A percentile compares a stretch with the other conserved stretches of the same genome.
phyloP scores from a whole-genome alignment of 2,888 invertebrate species.

The Mythimna pallens region DNA sequence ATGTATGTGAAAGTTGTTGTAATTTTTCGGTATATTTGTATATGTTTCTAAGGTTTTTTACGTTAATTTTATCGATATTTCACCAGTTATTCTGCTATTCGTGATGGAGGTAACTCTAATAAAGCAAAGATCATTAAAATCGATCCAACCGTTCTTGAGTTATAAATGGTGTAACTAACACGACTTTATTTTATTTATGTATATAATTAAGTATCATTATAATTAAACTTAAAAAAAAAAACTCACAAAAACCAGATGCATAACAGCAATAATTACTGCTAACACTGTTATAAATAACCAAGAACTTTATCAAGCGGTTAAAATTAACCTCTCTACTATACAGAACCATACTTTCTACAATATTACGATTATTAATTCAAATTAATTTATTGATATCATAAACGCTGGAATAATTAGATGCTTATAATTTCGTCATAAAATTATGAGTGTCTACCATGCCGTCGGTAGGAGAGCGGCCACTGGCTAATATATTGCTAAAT shows the following conservation, averaged over 20 bases:
- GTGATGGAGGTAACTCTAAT: too few relatives aligned
- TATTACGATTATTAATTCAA: constrained; percentile 57
- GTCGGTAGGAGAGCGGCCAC: constrained; percentile 33
- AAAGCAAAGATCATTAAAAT: too few relatives aligned
- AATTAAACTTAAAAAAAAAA: constrained; percentile 35
- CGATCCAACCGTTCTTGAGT: too few relatives aligned
- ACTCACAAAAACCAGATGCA: constrained; percentile 47
- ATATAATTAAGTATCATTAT: not conserved
- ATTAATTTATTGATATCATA: constrained; percentile 65
- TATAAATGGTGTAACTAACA: too few relatives aligned
- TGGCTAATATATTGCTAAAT: constrained; percentile 54
- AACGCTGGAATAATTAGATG: constrained; percentile 56
- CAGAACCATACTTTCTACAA: constrained; percentile 52
- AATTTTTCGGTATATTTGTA: too few relatives aligned
- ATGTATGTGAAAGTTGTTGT: too few relatives aligned
- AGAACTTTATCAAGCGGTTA: constrained; percentile 67
- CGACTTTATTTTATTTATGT: not conserved
- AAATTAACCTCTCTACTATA: constrained; percentile 65
- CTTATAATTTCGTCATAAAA: constrained; percentile 56
- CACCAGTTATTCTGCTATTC: too few relatives aligned
- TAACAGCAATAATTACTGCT: constrained; percentile 40
- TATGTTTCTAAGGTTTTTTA: too few relatives aligned
- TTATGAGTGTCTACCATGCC: constrained; percentile 40
- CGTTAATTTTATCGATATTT: too few relatives aligned
- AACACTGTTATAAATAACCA: constrained; percentile 66